These are phyloP conservation scores for Cercopithecus mona DNA, from an alignment of 2,113 vertebrate genomes.

Conservation along the genomic window DNA sequence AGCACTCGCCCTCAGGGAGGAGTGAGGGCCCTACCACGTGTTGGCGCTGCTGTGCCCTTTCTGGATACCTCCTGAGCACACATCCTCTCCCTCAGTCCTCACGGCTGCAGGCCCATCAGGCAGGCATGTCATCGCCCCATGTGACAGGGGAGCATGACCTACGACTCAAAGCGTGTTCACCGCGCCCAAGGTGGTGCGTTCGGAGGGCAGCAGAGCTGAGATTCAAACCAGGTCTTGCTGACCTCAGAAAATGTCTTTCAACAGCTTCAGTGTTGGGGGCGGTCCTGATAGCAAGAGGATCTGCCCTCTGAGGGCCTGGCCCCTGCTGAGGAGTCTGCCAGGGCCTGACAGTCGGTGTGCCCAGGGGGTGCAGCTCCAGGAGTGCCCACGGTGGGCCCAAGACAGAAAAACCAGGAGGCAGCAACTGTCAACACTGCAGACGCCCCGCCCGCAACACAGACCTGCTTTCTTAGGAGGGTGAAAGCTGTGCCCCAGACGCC, in stretches of 20 bases:
- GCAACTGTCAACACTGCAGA: too few species aligned
- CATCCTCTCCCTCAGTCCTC: not conserved
- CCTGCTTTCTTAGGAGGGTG: not conserved
- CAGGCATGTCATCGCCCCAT: rapidly evolving
- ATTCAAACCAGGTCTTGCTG: not conserved
- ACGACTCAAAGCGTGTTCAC: not conserved
- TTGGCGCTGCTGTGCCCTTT: not conserved
- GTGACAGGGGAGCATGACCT: rapidly evolving
- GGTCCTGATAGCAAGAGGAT: not conserved
- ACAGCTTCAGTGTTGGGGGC: not conserved
- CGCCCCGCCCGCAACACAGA: not conserved
- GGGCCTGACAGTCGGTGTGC: not conserved
- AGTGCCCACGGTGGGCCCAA: not conserved
- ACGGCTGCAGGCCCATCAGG: rapidly evolving
- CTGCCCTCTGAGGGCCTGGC: not conserved
- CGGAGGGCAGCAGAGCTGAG: not conserved
- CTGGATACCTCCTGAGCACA: not conserved
- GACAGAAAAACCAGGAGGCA: not conserved
- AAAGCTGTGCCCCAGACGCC: not conserved
- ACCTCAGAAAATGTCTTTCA: not conserved
- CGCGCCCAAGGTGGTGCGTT: too few species aligned
- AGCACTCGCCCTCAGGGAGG: not conserved
- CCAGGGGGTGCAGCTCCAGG: not conserved
- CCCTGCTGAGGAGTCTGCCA: not conserved
- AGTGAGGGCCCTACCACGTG: rapidly evolving